Conservation (phyloP, 2,888 invertebrate genomes). For the Microplitis deprimator region DNA sequence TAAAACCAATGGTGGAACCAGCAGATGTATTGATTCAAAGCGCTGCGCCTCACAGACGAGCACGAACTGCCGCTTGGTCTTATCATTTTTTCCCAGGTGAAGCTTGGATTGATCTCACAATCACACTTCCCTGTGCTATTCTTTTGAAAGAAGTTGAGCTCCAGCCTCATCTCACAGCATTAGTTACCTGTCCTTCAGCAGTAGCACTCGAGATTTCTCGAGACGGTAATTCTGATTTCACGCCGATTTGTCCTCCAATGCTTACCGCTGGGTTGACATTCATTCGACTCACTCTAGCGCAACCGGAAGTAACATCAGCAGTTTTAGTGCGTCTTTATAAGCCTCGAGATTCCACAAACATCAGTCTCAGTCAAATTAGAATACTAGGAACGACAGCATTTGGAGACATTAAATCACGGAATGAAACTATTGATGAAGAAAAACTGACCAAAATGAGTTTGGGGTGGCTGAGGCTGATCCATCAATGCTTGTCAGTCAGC, state of each 20-base stretch:
- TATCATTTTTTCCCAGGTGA: conserved; percentile 95
- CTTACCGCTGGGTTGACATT: conserved; percentile 90
- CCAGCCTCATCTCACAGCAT: conserved; percentile 87
- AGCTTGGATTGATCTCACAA: conserved; percentile 88
- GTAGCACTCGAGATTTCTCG: conserved; percentile 89
- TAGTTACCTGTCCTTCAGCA: conserved; percentile 91
- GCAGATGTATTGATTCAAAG: conserved; percentile 91
- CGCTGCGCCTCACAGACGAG: conserved; percentile 85
- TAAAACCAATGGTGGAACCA: conserved; percentile 89
- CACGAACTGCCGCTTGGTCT: conserved; percentile 94
- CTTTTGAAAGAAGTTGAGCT: conserved; percentile 89
- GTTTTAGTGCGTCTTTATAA: conserved; percentile 86
- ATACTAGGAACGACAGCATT: conserved; percentile 90
- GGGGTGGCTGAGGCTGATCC: conserved; percentile 87
- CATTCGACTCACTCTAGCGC: conserved; percentile 86
- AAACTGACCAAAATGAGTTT: conserved; percentile 77
- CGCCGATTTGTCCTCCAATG: conserved; percentile 89
- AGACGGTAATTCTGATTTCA: conserved; percentile 83
- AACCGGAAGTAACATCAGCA: conserved; percentile 88
- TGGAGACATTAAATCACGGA: conserved; percentile 71
- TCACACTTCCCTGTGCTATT: conserved; percentile 90
- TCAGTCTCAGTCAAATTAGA: conserved; percentile 89
- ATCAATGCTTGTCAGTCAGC: conserved; percentile 80
- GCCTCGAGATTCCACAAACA: conserved; percentile 90
- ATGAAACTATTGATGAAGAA: conserved; percentile 74